Evolutionary conservation across 53 echinoderm and acorn worm genomes (phyloP), one percentile per base, ranked within the genome.

Genomic region (Echinometra lucunter): DNA sequence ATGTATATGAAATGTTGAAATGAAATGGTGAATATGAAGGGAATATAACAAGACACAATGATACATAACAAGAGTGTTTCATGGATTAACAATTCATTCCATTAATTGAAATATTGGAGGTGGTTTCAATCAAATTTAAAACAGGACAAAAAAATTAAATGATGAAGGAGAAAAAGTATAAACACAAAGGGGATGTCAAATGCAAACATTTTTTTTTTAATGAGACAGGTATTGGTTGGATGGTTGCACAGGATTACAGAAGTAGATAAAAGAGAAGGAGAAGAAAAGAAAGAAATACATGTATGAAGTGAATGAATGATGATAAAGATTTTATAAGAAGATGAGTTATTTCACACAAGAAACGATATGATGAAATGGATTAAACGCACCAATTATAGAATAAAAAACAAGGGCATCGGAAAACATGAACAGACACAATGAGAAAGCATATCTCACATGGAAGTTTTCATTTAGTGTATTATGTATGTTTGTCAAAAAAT

Each of bases 291-390:
- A 49, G 3, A 49, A 37, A 40, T 56, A 35, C 74, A 74, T 13
- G 28, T 49, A 12, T 85, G 28, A 85, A 85, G 28, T 85, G 85
- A 85, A 49, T 49, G 49, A 49, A 85, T 85, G 30, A 85, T 28
- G 47, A 85, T 25, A 81, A 53, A 53, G n/a, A 85, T 47, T 85
- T 47, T 10, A 28, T 12, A 85, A 78, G 85, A 49, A 49, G 25
- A 85, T 85, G 85, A 25, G 85, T 85, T 85, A 85, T 49, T 85
- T 85, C 49, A 44, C 44, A 42, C 2, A 49, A 49, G 9, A 49
- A 34, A 72, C 21, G 44, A 42, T 42, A 47, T 47, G 49, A 78
- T 78, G 12, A 83, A 72, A 49, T 38, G 34, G 66, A 88, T 49
- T 12, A 44, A 47, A 45, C n/a, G 45, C 18, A 18, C 44, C 37